Evolutionary conservation across 2,888 invertebrate genomes (phyloP), one percentile per base, ranked within the genome.

Genomic region (Lumbricus terrestris): DNA sequence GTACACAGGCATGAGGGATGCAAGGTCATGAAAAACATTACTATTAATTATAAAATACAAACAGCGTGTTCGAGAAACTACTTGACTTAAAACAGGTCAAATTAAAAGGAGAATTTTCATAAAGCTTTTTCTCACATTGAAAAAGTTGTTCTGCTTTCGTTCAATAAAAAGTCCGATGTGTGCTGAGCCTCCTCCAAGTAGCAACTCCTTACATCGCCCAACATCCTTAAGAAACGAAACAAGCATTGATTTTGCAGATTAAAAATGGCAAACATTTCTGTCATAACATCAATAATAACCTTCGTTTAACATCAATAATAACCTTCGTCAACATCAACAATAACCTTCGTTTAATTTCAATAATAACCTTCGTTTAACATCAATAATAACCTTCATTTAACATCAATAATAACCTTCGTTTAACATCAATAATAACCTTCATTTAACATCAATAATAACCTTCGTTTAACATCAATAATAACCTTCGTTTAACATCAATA

Each of bases 101-200:
- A 69, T n/a, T n/a, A n/a, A n/a, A n/a, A n/a, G n/a, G n/a, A n/a
- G n/a, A n/a, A n/a, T n/a, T n/a, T n/a, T n/a, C n/a, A n/a, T n/a
- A n/a, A n/a, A n/a, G n/a, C n/a, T n/a, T 34, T 35, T 34, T 35
- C 83, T 90, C 83, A 97, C 97, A 95, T 98, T 97, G 93, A 98
- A 98, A 94, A 98, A 98, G 95, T 98, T 98, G 37, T 96, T 96
- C 90, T 96, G 96, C 95, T 97, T 98, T 89, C 97, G 96, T 93
- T 98, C 98, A 82, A 96, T 96, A 94, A 98, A 98, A n/a, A 98
- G 95, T 20, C 98, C 98, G 92, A 96, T 96, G 89, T 97, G 96
- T 92, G 96, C 96, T 40, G 37, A 35, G 40, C 88, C 33, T 88
- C 47, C 47, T 6, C 47, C 88, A n/a, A 47, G 42, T n/a, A 88